These are phyloP conservation scores for Buteo buteo DNA, from an alignment of 2,113 vertebrate genomes.

Conservation along the genomic window DNA sequence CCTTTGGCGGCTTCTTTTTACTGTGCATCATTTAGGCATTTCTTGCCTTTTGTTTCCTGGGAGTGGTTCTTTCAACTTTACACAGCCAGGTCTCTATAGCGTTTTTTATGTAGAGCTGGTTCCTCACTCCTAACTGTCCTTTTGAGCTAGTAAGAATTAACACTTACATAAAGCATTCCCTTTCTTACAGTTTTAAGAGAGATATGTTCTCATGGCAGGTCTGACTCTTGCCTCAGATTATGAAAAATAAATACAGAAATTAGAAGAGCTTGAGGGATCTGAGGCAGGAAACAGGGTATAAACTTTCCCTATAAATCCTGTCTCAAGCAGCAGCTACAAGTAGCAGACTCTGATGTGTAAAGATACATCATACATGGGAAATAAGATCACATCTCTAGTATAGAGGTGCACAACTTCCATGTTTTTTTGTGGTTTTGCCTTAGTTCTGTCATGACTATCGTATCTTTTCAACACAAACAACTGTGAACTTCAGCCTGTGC, in stretches of 20 bases:
- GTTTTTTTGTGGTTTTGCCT: background rate
- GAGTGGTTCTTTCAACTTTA: background rate
- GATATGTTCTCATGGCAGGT: background rate
- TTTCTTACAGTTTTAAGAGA: background rate
- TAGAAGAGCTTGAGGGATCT: background rate
- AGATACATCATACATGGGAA: background rate
- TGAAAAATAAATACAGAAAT: background rate
- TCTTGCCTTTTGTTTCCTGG: background rate
- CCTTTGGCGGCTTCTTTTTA: background rate
- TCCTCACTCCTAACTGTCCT: background rate
- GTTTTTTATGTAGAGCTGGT: background rate
- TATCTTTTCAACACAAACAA: background rate
- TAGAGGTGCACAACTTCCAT: background rate
- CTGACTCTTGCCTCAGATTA: background rate
- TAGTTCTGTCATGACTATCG: background rate
- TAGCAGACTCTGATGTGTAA: background rate
- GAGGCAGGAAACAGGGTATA: background rate
- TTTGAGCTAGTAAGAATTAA: background rate
- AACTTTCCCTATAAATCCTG: background rate
- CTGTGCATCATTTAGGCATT: background rate
- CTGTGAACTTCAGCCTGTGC: background rate
- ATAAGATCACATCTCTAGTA: background rate
- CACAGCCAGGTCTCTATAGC: background rate
- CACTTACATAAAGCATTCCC: background rate
- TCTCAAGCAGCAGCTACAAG: background rate